Base-by-base conservation (phyloP, 2,888 invertebrate genomes). In the Rhimphoctona megacephalus region DNA sequence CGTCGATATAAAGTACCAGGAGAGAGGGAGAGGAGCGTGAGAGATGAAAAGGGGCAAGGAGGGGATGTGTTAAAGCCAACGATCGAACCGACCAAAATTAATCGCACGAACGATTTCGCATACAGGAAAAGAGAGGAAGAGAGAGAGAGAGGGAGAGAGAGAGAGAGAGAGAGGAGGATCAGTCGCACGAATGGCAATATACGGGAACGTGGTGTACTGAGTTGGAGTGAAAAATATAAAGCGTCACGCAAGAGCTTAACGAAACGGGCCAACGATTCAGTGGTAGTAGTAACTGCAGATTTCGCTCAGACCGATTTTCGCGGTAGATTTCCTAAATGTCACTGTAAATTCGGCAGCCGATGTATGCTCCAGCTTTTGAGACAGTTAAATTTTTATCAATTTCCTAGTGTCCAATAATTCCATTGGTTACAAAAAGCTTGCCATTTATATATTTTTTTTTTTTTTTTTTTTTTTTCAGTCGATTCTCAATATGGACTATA, bases 21-120 rank as follows among this genome's bases (percentile, higher is more conserved):
- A 30, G 61, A 14, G 57, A 25, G 30, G 17, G 14, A 4, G 30
- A 30, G 4, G 30, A 14, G 5, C 8, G 30, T 0, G 61, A 17
- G 30, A 14, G 30, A 61, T 39, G 66, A 3, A 67, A 39, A 39
- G 22, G 66, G 33, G 66, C 17, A 66, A 19, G n/a, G 66, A n/a
- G 39, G 39, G 39, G 66, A 67, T 61, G 43, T 39, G 80, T 66
- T 61, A 66, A 77, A 81, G 30, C 77, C 85, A 72, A 85, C 73
- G 80, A 83, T 83, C 80, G 83, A 86, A 83, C 76, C 67, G 67
- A 72, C 83, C 78, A 49, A 85, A 87, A 87, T 85, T 87, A 85
- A 87, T 85, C 85, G 83, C 57, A 54, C 69, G 67, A 67, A 79
- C 79, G 80, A 77, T 85, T 85, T 85, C 73, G 22, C 61, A 52